Conservation (phyloP, 2,888 invertebrate genomes). For the Chymomyza fuscimana region DNA sequence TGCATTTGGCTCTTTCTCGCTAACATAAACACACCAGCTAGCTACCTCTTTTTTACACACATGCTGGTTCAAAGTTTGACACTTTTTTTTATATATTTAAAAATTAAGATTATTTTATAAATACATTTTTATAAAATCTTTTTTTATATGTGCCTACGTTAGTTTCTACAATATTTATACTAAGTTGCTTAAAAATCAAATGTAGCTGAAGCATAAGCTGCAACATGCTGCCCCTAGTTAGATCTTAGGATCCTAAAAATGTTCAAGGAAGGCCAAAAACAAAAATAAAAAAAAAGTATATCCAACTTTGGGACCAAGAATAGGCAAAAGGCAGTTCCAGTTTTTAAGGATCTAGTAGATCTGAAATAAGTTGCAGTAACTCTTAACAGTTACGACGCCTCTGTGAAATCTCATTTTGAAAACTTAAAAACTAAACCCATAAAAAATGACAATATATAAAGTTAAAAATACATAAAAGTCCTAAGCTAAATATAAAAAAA, state of each 20-base stretch:
- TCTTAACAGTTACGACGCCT: neutral
- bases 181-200: neutral
- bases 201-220: neutral
- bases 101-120: neutral
- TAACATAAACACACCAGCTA: neutral
- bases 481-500: neutral
- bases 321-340: neutral
- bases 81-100: neutral
- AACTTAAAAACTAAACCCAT: neutral
- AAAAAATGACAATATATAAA: conserved; percentile 11
- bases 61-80: neutral
- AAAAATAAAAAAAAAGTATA: conserved; percentile 16
- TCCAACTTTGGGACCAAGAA: neutral
- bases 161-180: neutral
- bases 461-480: conserved; percentile 5
- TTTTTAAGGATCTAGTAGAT: neutral
- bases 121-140: no score
- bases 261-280: conserved; percentile 6
- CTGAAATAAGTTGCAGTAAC: neutral
- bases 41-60: neutral
- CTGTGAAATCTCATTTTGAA: neutral
- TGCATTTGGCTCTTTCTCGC: neutral
- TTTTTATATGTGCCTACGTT: no score
- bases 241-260: neutral
- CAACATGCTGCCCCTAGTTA: neutral